Percentiles rank a stretch among this genome's conserved stretches.
Evolutionary conservation across 1,140 invertebrate genomes (phyloP).

Genomic region (Neodiprion pinetum): DNA sequence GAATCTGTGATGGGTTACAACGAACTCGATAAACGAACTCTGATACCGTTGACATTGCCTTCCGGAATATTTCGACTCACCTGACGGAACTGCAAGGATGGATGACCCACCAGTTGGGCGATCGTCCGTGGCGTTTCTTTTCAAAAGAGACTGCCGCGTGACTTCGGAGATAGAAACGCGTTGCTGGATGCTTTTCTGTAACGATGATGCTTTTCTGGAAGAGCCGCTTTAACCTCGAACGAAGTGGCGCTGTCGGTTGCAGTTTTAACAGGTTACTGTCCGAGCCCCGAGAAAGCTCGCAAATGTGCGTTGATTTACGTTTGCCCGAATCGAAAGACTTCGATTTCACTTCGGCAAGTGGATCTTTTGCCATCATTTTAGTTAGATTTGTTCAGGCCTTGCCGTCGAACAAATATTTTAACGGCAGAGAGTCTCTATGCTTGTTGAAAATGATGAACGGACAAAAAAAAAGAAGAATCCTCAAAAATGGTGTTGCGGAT

Average conservation of each 20-base stretch:
- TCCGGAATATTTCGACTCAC: conserved; percentile 18
- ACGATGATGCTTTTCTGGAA: conserved; percentile 47
- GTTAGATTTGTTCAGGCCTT: neutral
- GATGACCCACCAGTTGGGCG: conserved; percentile 45
- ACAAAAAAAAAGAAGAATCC: too few species aligned
- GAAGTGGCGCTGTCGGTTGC: conserved; percentile 41
- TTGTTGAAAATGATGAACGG: too few species aligned
- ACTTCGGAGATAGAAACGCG: conserved; percentile 40
- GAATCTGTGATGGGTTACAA: conserved; percentile 32
- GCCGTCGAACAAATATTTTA: neutral
- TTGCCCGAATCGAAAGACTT: neutral
- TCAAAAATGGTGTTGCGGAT: too few species aligned
- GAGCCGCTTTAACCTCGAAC: conserved; percentile 33
- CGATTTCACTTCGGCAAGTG: neutral
- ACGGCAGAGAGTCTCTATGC: neutral
- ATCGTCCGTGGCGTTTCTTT: conserved; percentile 42
- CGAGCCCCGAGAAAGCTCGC: conserved; percentile 38
- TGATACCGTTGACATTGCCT: neutral
- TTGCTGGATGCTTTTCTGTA: conserved; percentile 39
- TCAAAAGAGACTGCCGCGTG: conserved; percentile 43
- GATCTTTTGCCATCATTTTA: neutral
- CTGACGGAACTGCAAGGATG: conserved; percentile 47
- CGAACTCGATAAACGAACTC: neutral
- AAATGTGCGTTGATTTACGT: conserved; percentile 31
- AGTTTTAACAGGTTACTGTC: conserved; percentile 44